Conservation (phyloP, 2,888 invertebrate species). For the Oithona nana region DNA sequence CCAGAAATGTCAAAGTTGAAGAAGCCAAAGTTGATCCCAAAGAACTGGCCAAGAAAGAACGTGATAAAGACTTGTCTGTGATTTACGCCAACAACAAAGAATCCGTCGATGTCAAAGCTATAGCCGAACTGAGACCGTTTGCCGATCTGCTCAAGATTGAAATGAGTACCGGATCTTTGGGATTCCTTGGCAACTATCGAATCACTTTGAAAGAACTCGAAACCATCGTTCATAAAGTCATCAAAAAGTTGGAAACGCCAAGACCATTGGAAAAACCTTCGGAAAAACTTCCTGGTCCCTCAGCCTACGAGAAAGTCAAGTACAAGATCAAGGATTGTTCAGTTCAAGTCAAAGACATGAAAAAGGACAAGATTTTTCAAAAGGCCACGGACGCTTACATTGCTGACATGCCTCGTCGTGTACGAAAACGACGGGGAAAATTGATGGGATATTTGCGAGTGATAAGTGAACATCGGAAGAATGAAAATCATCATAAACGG, state of each 20-base stretch:
- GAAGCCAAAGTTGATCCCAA: not conserved
- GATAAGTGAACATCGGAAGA: not conserved
- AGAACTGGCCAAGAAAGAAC: not conserved
- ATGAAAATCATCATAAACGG: not conserved
- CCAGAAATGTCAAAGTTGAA: not conserved
- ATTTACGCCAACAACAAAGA: not conserved
- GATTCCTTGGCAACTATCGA: not conserved
- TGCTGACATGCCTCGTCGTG: not conserved
- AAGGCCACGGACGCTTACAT: not conserved
- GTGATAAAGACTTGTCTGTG: not conserved
- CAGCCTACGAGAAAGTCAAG: not conserved
- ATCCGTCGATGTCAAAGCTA: not conserved
- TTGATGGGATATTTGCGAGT: not conserved
- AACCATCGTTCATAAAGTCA: not conserved
- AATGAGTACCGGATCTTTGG: not conserved
- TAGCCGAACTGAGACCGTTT: not conserved
- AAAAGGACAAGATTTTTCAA: not conserved
- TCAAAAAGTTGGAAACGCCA: not conserved
- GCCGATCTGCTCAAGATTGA: not conserved
- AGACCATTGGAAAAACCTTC: not conserved
- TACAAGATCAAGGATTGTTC: not conserved
- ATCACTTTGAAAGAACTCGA: not conserved
- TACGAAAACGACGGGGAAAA: not conserved
- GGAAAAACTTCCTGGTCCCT: not conserved
- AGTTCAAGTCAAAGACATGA: not conserved